Conservation (phyloP, 1,140 invertebrate species). For the Stenopsyche tienmushanensis region DNA sequence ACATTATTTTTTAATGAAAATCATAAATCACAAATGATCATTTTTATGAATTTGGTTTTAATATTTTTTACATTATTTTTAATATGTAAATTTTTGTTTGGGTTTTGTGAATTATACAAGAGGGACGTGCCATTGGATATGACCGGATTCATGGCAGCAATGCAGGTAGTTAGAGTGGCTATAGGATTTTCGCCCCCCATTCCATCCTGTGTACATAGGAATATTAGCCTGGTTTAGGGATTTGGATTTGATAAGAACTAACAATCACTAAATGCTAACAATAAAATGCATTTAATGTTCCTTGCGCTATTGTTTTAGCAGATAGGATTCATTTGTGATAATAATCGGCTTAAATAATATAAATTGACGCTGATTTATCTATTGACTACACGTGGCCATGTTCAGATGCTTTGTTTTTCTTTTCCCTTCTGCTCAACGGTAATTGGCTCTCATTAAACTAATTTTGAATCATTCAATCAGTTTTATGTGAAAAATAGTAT, state of each 20-base stretch:
- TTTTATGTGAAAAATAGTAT: too few relatives aligned
- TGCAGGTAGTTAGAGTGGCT: constrained; percentile 45
- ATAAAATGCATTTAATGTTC: not conserved
- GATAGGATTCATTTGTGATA: not conserved
- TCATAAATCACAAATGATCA: too few relatives aligned
- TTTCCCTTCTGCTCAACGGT: not conserved
- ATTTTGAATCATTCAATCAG: too few relatives aligned
- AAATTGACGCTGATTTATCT: not conserved
- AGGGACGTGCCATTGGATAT: constrained; percentile 49
- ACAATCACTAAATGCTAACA: not conserved
- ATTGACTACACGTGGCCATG: not conserved
- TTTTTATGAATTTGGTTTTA: too few relatives aligned
- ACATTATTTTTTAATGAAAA: too few relatives aligned
- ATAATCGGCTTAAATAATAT: not conserved
- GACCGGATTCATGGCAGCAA: constrained; percentile 51
- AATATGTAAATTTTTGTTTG: constrained; percentile 7
- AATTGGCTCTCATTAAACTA: too few relatives aligned
- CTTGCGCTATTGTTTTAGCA: not conserved
- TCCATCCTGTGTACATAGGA: not conserved
- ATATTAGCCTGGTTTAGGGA: not conserved
- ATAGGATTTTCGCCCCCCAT: not conserved
- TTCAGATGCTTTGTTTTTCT: not conserved
- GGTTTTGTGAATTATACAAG: constrained; percentile 20
- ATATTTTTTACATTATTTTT: constrained; percentile 13
- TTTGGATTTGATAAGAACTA: not conserved